Evolutionary conservation across 2,113 vertebrate species (phyloP).

Genomic region (Oryzias curvinotus): DNA sequence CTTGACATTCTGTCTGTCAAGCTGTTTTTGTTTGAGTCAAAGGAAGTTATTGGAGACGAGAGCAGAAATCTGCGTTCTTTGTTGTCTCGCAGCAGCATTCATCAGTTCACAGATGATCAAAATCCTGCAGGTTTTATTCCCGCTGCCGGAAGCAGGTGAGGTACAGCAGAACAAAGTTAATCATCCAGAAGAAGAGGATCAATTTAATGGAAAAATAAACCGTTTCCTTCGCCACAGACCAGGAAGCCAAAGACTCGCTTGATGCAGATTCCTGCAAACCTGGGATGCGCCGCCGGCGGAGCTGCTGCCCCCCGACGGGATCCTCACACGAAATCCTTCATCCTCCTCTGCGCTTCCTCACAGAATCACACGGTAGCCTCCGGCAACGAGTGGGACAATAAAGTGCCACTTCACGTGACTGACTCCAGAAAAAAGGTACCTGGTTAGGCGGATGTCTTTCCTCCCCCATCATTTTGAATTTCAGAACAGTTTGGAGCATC

Average conservation of each 20-base stretch:
- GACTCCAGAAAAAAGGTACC: background rate
- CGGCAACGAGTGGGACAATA: constrained; percentile 9
- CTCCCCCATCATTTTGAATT: background rate
- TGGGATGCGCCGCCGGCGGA: constrained; percentile 6
- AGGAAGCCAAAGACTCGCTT: constrained; percentile 30
- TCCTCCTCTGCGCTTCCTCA: constrained; percentile 10
- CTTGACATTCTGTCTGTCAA: too few species aligned
- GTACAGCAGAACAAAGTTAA: background rate
- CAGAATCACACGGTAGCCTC: constrained; percentile 9
- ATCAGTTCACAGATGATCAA: constrained; percentile 4
- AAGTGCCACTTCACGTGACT: constrained; percentile 15
- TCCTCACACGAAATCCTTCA: constrained; percentile 16
- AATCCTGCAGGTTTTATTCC: too few species aligned
- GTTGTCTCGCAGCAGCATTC: constrained; percentile 52
- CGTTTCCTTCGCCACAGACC: constrained; percentile 46
- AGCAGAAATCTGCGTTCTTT: constrained; percentile 44
- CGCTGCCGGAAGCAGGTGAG: background rate
- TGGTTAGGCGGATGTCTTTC: background rate
- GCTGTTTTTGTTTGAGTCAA: background rate
- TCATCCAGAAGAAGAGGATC: background rate
- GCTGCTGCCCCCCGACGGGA: constrained; percentile 10
- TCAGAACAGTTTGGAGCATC: background rate
- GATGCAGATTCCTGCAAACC: constrained; percentile 41
- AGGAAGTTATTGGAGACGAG: constrained; percentile 4
- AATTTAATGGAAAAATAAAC: background rate